Evolutionary conservation across 2,113 vertebrate genomes (phyloP), one percentile per base, ranked within the genome.

Genomic region (Pelmatolapia mariae): DNA sequence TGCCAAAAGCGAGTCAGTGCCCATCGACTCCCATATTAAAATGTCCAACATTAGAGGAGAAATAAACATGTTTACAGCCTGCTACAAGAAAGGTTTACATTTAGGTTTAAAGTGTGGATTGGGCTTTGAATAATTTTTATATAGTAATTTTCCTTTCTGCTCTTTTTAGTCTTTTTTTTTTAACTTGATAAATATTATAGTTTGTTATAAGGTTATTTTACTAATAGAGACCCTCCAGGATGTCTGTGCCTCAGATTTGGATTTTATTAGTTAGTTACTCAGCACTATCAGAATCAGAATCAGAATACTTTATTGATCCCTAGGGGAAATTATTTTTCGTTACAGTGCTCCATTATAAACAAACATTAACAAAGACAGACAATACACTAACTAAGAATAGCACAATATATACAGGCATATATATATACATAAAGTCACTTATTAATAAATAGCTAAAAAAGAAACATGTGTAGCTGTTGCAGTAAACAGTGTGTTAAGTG

Each of bases 31-130:
- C 66, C 38, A 24, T 1, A 3, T 26, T 71, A 71, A 10, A 43
- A 43, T 45, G 38, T 16, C 0, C 22, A 45, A 26, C 68, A 16
- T 45, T 0, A 73, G n/a, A 45, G 22, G 13, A 45, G 38, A 73
- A 73, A 10, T 18, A 26, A 73, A 45, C 22, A 24, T 18, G 68
- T 26, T 4, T 18, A 26, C 68, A 73, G 2, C 38, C 13, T 26
- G 12, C 13, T 45, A 26, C 12, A 24, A 45, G 22, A 73, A 73
- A 73, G 8, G 8, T 26, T 73, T 10, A 73, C 4, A 71, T 43
- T 26, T 15, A 71, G n/a, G n/a, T 15, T 45, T 0, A 40, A 40
- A 71, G 8, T 45, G 0, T 43, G 0, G 40, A 45, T 26, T 45
- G 22, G 13, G 22, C 2, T 73, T 73, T 73, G 40, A 45, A 45